phyloP scores from a whole-genome alignment of 2,797 vertebrate species.

The Nyctalus aviator region DNA sequence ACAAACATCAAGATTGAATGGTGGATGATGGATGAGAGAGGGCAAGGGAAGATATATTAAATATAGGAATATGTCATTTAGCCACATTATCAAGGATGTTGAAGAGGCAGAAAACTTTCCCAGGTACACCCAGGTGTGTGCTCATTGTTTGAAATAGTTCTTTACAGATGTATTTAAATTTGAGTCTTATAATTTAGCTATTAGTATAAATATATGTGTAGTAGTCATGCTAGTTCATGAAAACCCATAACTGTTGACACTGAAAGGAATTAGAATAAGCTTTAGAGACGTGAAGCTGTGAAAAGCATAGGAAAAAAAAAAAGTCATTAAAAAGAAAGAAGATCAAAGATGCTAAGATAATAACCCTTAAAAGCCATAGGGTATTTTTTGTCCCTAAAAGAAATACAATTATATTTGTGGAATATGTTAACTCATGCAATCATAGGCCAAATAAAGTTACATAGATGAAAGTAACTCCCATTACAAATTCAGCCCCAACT shows the following conservation, averaged over 20 bases:
- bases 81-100: not conserved
- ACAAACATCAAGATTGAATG: not conserved
- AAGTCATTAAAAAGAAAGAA: slow-evolving; percentile 9
- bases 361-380: not conserved
- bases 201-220: slow-evolving; percentile 24
- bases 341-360: not conserved
- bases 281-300: not conserved
- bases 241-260: not conserved
- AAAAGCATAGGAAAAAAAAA: not conserved
- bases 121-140: not conserved
- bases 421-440: not conserved
- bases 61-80: slow-evolving; percentile 26
- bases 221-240: not conserved
- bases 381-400: slow-evolving; percentile 12
- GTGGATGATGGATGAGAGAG: not conserved
- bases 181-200: not conserved
- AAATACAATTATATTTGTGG: not conserved
- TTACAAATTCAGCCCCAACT: not conserved
- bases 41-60: not conserved
- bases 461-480: slow-evolving; percentile 14
- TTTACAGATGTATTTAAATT: not conserved
- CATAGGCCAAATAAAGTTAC: not conserved
- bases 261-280: slow-evolving; percentile 36
- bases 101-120: slow-evolving; percentile 11
- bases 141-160: not conserved